These are phyloP conservation scores for Cavia aperea DNA, from an alignment of 2,113 vertebrate species.

Conservation along the genomic window DNA sequence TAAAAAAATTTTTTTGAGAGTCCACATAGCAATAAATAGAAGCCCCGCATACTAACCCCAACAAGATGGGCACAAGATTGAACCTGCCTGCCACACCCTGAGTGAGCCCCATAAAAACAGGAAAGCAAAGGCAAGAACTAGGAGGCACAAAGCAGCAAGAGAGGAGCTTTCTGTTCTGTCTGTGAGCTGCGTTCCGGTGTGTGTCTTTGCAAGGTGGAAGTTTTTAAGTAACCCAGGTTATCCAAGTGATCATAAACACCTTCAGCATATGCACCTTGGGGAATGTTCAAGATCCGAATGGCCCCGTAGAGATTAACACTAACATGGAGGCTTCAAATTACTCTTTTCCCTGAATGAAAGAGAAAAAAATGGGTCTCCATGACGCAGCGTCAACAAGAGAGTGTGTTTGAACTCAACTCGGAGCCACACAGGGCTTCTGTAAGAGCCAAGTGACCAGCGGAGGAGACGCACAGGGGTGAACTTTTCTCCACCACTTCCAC, in stretches of 20 bases:
- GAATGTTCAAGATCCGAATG: background rate
- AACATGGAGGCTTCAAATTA: background rate
- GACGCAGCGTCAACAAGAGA: background rate
- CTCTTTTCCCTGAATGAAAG: background rate
- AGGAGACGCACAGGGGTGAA: fast-evolving
- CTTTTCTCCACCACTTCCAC: background rate
- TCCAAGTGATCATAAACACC: background rate
- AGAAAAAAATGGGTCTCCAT: background rate
- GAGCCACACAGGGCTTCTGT: background rate
- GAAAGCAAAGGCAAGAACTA: background rate
- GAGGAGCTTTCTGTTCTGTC: background rate
- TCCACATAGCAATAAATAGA: background rate
- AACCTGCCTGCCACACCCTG: constrained; percentile 1
- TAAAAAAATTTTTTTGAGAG: background rate
- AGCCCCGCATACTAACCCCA: background rate
- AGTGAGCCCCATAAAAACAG: background rate
- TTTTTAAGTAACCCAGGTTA: background rate
- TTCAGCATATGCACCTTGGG: background rate
- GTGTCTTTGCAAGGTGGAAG: background rate
- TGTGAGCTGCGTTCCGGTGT: background rate
- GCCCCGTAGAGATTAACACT: background rate
- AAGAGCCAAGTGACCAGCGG: background rate
- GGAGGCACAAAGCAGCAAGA: background rate
- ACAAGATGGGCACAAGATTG: background rate
- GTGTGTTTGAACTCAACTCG: background rate